These are phyloP conservation scores for Sesia bembeciformis DNA, from an alignment of 2,888 invertebrate genomes.

Conservation along the genomic window DNA sequence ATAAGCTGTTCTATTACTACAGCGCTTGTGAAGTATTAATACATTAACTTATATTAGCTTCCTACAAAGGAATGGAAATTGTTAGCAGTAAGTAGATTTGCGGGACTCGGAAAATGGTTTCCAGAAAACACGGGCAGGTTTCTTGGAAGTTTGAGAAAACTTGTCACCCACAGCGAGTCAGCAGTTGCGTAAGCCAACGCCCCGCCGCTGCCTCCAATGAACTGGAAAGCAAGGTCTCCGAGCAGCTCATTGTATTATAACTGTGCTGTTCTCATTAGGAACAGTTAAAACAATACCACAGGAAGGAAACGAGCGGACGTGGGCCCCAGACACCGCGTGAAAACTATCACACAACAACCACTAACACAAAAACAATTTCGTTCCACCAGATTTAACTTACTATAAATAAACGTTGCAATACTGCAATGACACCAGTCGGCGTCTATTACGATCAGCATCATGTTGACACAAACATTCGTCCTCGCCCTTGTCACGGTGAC, in stretches of 20 bases:
- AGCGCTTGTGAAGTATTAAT: too few relatives aligned
- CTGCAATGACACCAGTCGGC: constrained; percentile 60
- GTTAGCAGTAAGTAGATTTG: too few relatives aligned
- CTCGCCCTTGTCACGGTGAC: constrained; percentile 33
- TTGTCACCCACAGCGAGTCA: constrained; percentile 43
- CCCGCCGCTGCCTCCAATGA: constrained; percentile 60
- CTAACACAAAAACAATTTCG: constrained; percentile 43
- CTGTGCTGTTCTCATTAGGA: constrained; percentile 60
- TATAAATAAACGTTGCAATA: constrained; percentile 66
- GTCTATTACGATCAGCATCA: constrained; percentile 25
- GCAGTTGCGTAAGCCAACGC: constrained; percentile 55
- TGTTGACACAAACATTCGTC: constrained; percentile 43
- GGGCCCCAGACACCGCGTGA: constrained; percentile 39
- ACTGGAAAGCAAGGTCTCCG: constrained; percentile 72
- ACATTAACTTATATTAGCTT: too few relatives aligned
- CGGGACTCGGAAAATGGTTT: constrained; percentile 1
- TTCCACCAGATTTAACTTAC: constrained; percentile 61
- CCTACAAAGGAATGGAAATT: too few relatives aligned
- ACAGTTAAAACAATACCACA: constrained; percentile 69
- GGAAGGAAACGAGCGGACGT: constrained; percentile 65
- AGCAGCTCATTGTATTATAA: constrained; percentile 58
- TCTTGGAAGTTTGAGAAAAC: constrained; percentile 41
- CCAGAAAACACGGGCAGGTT: constrained; percentile 21
- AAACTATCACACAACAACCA: constrained; percentile 48
- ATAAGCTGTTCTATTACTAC: not conserved